A percentile compares a stretch with the other conserved stretches of the same genome.
Conservation (phyloP, 1,140 invertebrate genomes). For the Nephila pilipes region DNA sequence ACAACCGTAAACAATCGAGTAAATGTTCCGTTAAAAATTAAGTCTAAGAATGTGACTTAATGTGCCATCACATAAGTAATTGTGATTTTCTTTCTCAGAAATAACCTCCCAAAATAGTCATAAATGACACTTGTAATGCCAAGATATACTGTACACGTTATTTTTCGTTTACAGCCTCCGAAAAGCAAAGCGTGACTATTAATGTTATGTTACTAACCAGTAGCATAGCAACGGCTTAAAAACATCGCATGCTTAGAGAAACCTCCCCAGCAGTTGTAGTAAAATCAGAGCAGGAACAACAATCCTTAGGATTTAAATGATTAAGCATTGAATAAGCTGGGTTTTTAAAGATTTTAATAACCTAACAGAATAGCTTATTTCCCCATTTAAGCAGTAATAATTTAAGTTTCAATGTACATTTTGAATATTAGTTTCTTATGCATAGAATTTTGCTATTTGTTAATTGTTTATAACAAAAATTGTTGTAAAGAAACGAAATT, state of each 20-base stretch:
- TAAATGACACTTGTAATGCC: neutral
- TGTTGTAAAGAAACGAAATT: too few relatives aligned
- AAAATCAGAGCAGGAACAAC: neutral
- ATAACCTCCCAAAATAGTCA: neutral
- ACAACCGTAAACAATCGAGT: too few relatives aligned
- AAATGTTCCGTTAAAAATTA: too few relatives aligned
- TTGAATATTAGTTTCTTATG: too few relatives aligned
- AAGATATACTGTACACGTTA: slow-evolving; percentile 3
- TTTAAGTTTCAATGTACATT: too few relatives aligned
- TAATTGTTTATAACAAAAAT: too few relatives aligned
- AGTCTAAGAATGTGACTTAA: too few relatives aligned
- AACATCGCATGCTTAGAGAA: slow-evolving; percentile 17
- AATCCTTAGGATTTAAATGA: neutral
- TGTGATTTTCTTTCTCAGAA: neutral
- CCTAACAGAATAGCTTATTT: too few relatives aligned
- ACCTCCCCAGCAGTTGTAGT: neutral
- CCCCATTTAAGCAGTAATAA: too few relatives aligned
- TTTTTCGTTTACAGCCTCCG: neutral
- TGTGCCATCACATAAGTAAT: too few relatives aligned
- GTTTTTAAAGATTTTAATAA: too few relatives aligned
- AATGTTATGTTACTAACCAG: slow-evolving; percentile 37
- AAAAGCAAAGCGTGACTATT: slow-evolving; percentile 26
- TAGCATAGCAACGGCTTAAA: slow-evolving; percentile 44
- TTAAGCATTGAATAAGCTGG: neutral
- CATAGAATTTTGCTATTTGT: too few relatives aligned